Base-by-base conservation (phyloP, 2,113 vertebrate genomes). In the Thomomys bottae region DNA sequence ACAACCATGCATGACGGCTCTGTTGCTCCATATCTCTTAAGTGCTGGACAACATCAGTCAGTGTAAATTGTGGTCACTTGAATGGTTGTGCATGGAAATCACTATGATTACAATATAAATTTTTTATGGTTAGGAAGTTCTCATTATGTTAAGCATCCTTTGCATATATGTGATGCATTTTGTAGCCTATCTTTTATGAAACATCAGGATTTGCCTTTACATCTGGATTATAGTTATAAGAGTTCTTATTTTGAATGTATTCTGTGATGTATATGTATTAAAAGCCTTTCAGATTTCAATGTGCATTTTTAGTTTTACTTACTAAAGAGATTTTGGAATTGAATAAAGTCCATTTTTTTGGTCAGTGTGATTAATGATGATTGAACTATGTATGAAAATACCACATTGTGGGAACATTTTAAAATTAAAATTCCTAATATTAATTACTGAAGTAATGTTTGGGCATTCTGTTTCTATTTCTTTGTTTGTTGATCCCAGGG, bases 231-330 rank as follows among this genome's bases (percentile, higher is more conserved):
- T 54, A 54, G 49, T 54, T 15, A 54, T 54, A 54, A 54, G 49
- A 54, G 49, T 54, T 54, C 15, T 54, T 54, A 40, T 67, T 68
- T 26, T 80, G 42, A 86, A 64, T 79, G 2, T 34, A 4, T 2
- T 67, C 34, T 36, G 49, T 85, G 30, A 36, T 28, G 26, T 30
- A 42, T 28, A 64, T 73, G 1, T 49, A 80, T 64, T 54, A 8
- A 0, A 82, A 64, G 40, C 49, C 42, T 76, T 30, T 59, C 11
- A 59, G 32, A 26, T 70, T 85, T 3, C 30, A 21, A 5, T 18
- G 88, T 89, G 17, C 5, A 34, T 82, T 90, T 70, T 80, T 63
- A 78, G 28, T 81, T 84, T 88, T 81, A n/a, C 40, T 20, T 87
- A 34, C 34, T 24, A 10, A 61, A 75, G 4, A 78, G 28, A 3